Evolutionary conservation across 2,888 invertebrate genomes (phyloP), one percentile per base, ranked within the genome.

Genomic region (Cosmia pyralina): DNA sequence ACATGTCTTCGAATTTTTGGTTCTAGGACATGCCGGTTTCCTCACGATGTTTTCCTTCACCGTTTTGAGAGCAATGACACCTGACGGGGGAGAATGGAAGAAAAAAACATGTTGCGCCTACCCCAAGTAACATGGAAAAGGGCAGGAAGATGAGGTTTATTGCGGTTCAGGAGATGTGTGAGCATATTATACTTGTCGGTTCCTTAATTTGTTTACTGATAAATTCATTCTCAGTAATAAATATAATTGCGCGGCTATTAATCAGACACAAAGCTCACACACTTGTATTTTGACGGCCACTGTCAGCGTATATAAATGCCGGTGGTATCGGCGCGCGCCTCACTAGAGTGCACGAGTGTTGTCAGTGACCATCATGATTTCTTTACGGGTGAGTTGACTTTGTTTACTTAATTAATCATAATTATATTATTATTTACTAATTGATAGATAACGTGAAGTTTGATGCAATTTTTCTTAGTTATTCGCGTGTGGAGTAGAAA

Each of bases 381-480:
- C 59, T 69, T 80, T 81, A 77, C 88, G 83, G 83, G 88, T 88
- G 60, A 88, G 88, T 81, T 17, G n/a, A 50, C 57, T 69, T 71
- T 77, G 60, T 83, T 72, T 62, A 58, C 77, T 19, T 53, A 50
- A 41, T 28, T 17, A 0, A 10, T n/a, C 50, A 50, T 50, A 50
- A 50, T n/a, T n/a, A 19, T 11, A 52, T n/a, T 72, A 13, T 28
- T 19, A 38, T 46, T 22, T 22, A 68, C 13, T n/a, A 17, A 22
- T 17, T 34, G 38, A 46, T 59, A 6, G 3, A 41, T 58, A 13
- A 68, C 22, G 2, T 8, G 19, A 8, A 4, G 4, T 52, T n/a
- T n/a, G 52, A n/a, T 11, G n/a, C 11, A n/a, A 10, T 10, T 50
- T 50, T 50, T 50, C 19, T 10, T 0, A 10, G 19, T 48, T 19